These are phyloP conservation scores for Muscicapa comitata DNA, from an alignment of 2,797 vertebrate genomes.

Conservation along the genomic window DNA sequence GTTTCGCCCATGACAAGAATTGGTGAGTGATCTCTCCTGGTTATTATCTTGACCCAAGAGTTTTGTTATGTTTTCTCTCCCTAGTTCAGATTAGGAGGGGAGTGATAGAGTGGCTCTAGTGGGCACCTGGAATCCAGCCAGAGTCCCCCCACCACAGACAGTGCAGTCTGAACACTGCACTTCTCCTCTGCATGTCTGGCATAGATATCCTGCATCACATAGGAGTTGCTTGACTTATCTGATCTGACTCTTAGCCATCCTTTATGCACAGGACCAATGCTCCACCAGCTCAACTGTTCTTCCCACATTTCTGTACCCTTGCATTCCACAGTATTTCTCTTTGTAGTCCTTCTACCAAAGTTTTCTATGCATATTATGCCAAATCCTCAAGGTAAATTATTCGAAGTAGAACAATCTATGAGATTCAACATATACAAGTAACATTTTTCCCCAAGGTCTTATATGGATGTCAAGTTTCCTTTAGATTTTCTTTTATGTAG, in stretches of 20 bases:
- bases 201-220: not conserved
- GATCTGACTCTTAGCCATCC: not conserved
- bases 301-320: not conserved
- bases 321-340: not conserved
- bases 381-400: conserved; percentile 24
- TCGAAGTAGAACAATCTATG: not conserved
- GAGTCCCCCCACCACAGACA: not conserved
- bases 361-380: not conserved
- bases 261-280: not conserved
- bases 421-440: not conserved
- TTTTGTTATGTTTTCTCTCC: not conserved
- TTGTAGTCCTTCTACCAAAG: not conserved
- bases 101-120: not conserved
- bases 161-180: not conserved
- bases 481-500: not conserved
- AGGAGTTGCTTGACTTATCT: not conserved
- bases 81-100: not conserved
- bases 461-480: not conserved
- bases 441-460: not conserved
- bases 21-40: not conserved
- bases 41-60: not conserved
- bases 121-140: not conserved
- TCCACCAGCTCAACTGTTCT: not conserved
- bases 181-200: not conserved
- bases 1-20: accelerated